These are phyloP conservation scores for Rhinichthys osculus DNA, from an alignment of 2,797 vertebrate species.

Conservation along the genomic window DNA sequence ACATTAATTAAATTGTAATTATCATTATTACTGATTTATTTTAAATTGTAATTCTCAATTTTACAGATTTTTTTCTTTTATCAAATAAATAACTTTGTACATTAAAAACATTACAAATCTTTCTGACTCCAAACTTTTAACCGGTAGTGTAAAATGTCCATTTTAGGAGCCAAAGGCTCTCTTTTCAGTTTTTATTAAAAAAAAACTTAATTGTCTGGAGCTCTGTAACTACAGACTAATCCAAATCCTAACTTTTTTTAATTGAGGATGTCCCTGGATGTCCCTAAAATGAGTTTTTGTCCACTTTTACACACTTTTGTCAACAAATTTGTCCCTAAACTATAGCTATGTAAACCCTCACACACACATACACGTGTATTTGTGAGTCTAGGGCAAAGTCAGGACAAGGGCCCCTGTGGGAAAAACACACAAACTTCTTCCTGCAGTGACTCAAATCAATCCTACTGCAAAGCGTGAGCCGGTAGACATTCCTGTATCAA, in stretches of 20 bases:
- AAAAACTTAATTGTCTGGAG: background rate
- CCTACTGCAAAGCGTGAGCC: conserved; percentile 82
- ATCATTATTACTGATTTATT: background rate
- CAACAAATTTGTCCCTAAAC: conserved; percentile 2
- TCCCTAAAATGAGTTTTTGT: background rate
- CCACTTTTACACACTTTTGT: conserved; percentile 4
- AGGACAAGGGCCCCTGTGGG: conserved; percentile 75
- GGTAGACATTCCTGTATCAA: conserved; percentile 82
- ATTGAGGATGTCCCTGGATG: background rate
- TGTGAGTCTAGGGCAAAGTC: conserved; percentile 51
- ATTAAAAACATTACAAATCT: background rate
- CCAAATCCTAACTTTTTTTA: background rate
- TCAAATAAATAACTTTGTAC: background rate
- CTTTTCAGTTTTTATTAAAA: no score
- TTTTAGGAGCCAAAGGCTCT: background rate
- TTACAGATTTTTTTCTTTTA: background rate
- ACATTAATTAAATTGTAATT: background rate
- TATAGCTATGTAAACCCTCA: background rate
- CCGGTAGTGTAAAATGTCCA: background rate
- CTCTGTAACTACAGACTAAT: background rate
- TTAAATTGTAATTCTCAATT: no score
- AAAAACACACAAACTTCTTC: conserved; percentile 90
- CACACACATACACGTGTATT: conserved; percentile 38
- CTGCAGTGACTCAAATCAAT: conserved; percentile 86
- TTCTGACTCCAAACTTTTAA: background rate